These are phyloP conservation scores for Loriculus beryllinus DNA, from an alignment of 2,797 vertebrate species.

Conservation along the genomic window DNA sequence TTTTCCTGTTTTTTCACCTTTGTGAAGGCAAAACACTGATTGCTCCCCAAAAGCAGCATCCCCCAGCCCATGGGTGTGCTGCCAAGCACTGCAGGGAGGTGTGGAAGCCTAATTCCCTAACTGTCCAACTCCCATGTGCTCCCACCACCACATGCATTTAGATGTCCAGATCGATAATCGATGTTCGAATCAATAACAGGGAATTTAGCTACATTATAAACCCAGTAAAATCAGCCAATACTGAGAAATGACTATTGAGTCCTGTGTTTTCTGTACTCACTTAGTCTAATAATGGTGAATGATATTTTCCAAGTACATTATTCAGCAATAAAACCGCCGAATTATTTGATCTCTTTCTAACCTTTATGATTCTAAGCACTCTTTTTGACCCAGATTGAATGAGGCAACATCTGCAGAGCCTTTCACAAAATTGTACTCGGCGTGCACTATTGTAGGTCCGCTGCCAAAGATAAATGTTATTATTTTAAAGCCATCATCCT, in stretches of 20 bases:
- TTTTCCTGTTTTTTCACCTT: neutral
- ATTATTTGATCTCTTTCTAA: slow-evolving; percentile 70
- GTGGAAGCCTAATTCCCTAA: neutral
- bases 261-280: slow-evolving; percentile 59
- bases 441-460: slow-evolving; percentile 42
- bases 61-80: neutral
- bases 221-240: slow-evolving; percentile 66
- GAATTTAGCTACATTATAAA: slow-evolving; percentile 70
- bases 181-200: slow-evolving; percentile 67
- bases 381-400: slow-evolving; percentile 67
- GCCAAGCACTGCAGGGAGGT: neutral
- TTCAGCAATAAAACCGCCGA: slow-evolving; percentile 69
- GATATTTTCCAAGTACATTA: slow-evolving; percentile 69
- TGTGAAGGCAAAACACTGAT: neutral
- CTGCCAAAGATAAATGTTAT: slow-evolving; percentile 68
- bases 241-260: slow-evolving; percentile 70
- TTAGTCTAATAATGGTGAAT: slow-evolving; percentile 65
- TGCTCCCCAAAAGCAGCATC: neutral
- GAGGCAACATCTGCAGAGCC: slow-evolving; percentile 69
- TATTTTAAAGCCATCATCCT: slow-evolving; percentile 70
- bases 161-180: slow-evolving; percentile 66
- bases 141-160: slow-evolving; percentile 47
- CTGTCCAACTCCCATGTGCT: neutral
- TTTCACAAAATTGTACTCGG: slow-evolving; percentile 62
- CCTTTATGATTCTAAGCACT: slow-evolving; percentile 62